A percentile compares a stretch with the other conserved stretches of the same genome.
Evolutionary conservation across 2,888 invertebrate species (phyloP).

Genomic region (Lithophane semibrunnea): DNA sequence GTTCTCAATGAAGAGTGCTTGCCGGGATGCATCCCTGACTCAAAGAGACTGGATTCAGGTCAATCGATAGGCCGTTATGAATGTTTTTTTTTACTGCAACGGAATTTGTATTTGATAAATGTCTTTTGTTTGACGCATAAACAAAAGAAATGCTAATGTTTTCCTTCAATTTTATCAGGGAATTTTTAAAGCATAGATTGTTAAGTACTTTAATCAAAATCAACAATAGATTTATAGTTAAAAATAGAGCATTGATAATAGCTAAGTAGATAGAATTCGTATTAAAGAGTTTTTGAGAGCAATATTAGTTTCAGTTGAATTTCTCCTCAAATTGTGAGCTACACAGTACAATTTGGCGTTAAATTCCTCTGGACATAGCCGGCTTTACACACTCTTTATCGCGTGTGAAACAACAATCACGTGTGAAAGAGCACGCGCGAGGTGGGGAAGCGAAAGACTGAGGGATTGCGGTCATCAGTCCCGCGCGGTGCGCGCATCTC

Average conservation of each 20-base stretch:
- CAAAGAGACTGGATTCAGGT: slow-evolving; percentile 75
- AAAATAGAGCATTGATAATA: too few species aligned
- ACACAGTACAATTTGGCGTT: not conserved
- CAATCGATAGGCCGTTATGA: slow-evolving; percentile 69
- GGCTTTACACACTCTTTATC: not conserved
- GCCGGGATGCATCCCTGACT: slow-evolving; percentile 59
- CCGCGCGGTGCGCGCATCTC: not conserved
- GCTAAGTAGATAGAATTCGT: not conserved
- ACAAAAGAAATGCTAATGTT: not conserved
- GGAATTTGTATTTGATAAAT: slow-evolving; percentile 17
- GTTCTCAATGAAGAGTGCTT: slow-evolving; percentile 57
- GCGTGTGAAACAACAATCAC: slow-evolving; percentile 13
- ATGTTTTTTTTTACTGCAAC: not conserved
- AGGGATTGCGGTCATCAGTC: not conserved
- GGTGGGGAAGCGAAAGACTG: not conserved
- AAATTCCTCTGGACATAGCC: not conserved
- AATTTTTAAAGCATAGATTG: not conserved
- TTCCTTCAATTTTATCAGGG: not conserved
- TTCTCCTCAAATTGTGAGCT: too few species aligned
- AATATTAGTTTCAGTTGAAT: not conserved
- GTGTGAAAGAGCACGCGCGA: slow-evolving; percentile 6
- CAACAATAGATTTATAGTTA: not conserved
- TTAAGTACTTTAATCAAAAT: not conserved
- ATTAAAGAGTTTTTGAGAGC: not conserved
- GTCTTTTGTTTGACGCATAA: slow-evolving; percentile 9